Evolutionary conservation across 2,888 invertebrate species (phyloP), one percentile per base, ranked within the genome.

Genomic region (Lamproptera curius): DNA sequence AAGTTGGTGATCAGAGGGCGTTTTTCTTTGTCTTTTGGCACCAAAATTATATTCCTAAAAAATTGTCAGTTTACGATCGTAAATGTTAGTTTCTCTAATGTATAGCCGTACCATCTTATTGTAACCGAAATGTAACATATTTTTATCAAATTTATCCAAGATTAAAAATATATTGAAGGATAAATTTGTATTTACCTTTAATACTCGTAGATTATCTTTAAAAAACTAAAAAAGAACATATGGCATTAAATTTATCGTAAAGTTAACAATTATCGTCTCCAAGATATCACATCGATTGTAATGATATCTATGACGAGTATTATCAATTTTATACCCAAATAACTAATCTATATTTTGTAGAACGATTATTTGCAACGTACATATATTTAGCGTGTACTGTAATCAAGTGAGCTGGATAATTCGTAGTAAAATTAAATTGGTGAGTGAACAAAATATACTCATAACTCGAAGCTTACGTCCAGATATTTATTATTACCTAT

Each of bases 221-320:
- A n/a, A n/a, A n/a, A n/a, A n/a, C n/a, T n/a, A n/a, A n/a, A n/a
- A n/a, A n/a, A n/a, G n/a, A n/a, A n/a, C 20, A 20, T 20, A 20
- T 16, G n/a, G n/a, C 26, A 41, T 31, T 15, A 17, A 31, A 6
- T 40, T 31, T 15, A 41, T 41, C 31, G 2, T n/a, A 2, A 16
- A 23, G 26, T 1, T 5, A 20, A 26, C 15, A 26, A 5, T 28
- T 36, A 15, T 28, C 28, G 11, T 42, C 17, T n/a, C 35, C 20
- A 39, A 34, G 38, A 35, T 50, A 44, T 44, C 49, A 23, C 28
- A 13, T 9, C 11, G n/a, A 16, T 20, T 20, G 16, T 37, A 50
- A 45, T 45, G 41, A 45, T 44, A 50, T 50, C 44, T 50, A 36
- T 44, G 13, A 20, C 13, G 36, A 16, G 20, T 35, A 34, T 41